A percentile compares a stretch with the other conserved stretches of the same genome.
Conservation (phyloP, 2,888 invertebrate species). For the Acrobasis consociella region DNA sequence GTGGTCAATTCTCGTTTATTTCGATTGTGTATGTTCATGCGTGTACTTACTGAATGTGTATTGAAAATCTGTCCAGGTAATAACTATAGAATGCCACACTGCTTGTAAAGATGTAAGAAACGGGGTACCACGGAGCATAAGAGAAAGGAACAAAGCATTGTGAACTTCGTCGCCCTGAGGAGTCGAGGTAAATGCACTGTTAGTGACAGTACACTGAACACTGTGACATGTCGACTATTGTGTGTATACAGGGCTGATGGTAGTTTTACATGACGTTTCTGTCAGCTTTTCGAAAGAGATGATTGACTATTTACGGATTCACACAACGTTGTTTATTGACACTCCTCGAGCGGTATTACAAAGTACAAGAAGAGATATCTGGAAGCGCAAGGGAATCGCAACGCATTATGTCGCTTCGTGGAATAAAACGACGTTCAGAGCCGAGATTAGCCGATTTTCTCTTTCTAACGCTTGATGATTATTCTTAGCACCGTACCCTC, state of each 20-base stretch:
- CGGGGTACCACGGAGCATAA: slow-evolving; percentile 65
- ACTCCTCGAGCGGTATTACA: background rate
- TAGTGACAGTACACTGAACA: slow-evolving; percentile 51
- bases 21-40: slow-evolving; percentile 32
- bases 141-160: slow-evolving; percentile 40
- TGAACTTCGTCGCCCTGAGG: slow-evolving; percentile 64
- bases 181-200: slow-evolving; percentile 75
- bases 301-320: background rate
- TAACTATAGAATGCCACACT: slow-evolving; percentile 73
- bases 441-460: background rate
- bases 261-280: slow-evolving; percentile 14
- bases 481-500: slow-evolving; percentile 6
- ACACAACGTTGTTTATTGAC: background rate
- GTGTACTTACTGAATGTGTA: slow-evolving; percentile 38
- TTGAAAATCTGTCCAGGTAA: slow-evolving; percentile 79
- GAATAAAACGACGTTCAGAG: background rate
- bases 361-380: background rate
- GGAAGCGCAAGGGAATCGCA: background rate
- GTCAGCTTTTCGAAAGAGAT: background rate
- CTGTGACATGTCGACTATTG: slow-evolving; percentile 38
- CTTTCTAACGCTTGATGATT: background rate
- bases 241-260: slow-evolving; percentile 24
- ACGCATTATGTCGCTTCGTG: background rate
- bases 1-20: slow-evolving; percentile 57
- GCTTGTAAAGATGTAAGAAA: slow-evolving; percentile 70